These are phyloP conservation scores for Mesorhabditis sp. DNA, from an alignment of 2,888 invertebrate species.

Conservation along the genomic window DNA sequence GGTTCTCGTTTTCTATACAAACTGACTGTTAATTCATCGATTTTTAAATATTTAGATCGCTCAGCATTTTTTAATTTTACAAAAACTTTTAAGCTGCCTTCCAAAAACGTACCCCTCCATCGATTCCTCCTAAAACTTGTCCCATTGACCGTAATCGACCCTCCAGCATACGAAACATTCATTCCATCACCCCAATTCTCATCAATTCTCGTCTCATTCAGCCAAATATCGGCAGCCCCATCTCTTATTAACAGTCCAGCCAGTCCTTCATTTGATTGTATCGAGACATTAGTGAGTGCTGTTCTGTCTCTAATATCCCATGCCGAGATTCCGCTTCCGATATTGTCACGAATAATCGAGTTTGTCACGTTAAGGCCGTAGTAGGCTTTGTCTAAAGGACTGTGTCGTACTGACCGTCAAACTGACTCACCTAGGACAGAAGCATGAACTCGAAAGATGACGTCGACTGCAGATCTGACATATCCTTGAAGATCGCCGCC, in stretches of 20 bases:
- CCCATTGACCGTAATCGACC: constrained; percentile 83
- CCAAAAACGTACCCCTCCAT: constrained; percentile 66
- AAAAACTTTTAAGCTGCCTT: background rate
- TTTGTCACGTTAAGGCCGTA: constrained; percentile 83
- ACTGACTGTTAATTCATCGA: too few species aligned
- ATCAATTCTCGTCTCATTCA: constrained; percentile 81
- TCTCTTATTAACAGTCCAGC: constrained; percentile 67
- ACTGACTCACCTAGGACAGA: constrained; percentile 37
- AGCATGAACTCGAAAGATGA: constrained; percentile 53
- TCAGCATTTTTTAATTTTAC: background rate
- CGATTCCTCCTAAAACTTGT: constrained; percentile 80
- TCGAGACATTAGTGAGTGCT: constrained; percentile 53
- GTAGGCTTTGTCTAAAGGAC: constrained; percentile 49
- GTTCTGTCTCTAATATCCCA: constrained; percentile 74
- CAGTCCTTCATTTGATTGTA: constrained; percentile 49
- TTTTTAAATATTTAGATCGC: constrained; percentile 17
- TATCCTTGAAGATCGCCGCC: constrained; percentile 33
- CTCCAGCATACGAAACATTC: constrained; percentile 91
- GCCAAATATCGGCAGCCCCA: constrained; percentile 88
- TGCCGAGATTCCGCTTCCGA: constrained; percentile 85
- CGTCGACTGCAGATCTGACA: constrained; percentile 45
- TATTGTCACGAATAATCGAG: constrained; percentile 80
- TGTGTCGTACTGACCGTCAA: background rate
- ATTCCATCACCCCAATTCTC: constrained; percentile 90
- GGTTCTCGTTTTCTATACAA: too few species aligned